These are phyloP conservation scores for Etheostoma perlongum DNA, from an alignment of 2,797 vertebrate genomes.

Conservation along the genomic window DNA sequence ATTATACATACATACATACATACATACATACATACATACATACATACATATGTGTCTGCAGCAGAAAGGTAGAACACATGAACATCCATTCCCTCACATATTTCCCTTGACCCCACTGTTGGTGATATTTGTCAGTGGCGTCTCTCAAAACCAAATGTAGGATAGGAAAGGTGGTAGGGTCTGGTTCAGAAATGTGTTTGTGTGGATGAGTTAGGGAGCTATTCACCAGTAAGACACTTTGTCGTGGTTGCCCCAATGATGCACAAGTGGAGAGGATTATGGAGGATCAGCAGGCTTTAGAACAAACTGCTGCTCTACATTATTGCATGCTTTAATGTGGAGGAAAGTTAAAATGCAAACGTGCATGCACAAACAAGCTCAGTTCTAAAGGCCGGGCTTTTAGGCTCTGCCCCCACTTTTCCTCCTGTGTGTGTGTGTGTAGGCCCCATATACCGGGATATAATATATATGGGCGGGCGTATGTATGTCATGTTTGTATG, in stretches of 20 bases:
- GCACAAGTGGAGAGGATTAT: conserved; percentile 63
- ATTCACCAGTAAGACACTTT: conserved; percentile 30
- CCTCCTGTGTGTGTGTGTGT: too few species aligned
- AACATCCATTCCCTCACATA: background rate
- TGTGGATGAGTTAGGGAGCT: background rate
- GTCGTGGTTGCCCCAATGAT: conserved; percentile 41
- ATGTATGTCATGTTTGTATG: too few species aligned
- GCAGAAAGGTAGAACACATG: background rate
- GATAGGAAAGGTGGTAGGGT: too few species aligned
- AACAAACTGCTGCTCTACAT: conserved; percentile 59
- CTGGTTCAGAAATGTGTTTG: background rate
- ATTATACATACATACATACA: too few species aligned
- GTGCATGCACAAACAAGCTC: conserved; percentile 12
- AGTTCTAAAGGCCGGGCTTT: conserved; percentile 4
- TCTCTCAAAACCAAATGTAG: background rate
- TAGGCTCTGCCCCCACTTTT: conserved; percentile 18
- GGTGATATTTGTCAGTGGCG: background rate
- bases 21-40: too few species aligned
- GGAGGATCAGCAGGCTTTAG: conserved; percentile 70
- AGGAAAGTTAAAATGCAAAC: conserved; percentile 31
- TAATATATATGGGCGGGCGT: too few species aligned
- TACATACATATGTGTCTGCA: background rate
- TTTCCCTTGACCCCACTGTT: background rate
- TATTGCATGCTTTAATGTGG: conserved; percentile 39
- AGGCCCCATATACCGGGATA: too few species aligned